These are phyloP conservation scores for Psettodes erumei DNA, from an alignment of 2,113 vertebrate genomes.

Conservation along the genomic window DNA sequence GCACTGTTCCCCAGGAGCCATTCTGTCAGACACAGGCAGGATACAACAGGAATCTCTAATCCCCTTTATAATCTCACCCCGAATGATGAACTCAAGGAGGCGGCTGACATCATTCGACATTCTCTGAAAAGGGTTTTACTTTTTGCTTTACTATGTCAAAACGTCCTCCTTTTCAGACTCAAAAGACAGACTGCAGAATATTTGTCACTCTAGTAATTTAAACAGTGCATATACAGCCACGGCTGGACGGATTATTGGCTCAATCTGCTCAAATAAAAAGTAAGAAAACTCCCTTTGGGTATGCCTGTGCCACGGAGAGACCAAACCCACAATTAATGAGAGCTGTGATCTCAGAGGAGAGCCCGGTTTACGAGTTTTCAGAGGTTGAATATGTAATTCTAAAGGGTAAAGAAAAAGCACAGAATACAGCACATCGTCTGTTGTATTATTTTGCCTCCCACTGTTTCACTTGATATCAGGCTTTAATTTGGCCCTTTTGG, in stretches of 20 bases:
- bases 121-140: constrained; percentile 45
- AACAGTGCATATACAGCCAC: not conserved
- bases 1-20: constrained; percentile 67
- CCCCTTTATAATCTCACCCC: constrained; percentile 57
- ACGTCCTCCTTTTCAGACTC: constrained; percentile 2
- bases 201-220: constrained; percentile 8
- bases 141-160: constrained; percentile 37
- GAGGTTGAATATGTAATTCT: constrained; percentile 24
- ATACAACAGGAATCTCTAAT: constrained; percentile 64
- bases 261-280: constrained; percentile 24
- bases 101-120: constrained; percentile 54
- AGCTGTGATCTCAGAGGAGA: constrained; percentile 22
- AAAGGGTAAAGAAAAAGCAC: constrained; percentile 14
- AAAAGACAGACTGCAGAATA: constrained; percentile 11
- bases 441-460: not conserved
- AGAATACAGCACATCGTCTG: not conserved
- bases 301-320: constrained; percentile 7
- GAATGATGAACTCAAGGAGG: constrained; percentile 63
- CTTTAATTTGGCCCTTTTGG: constrained; percentile 36
- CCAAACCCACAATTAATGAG: constrained; percentile 47
- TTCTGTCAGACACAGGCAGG: constrained; percentile 68
- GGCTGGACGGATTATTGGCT: constrained; percentile 35
- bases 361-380: constrained; percentile 34
- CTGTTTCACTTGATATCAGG: constrained; percentile 22
- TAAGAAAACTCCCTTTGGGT: constrained; percentile 26